Base-by-base conservation (phyloP, 1,140 invertebrate genomes). In the Elymnias hypermnestra region DNA sequence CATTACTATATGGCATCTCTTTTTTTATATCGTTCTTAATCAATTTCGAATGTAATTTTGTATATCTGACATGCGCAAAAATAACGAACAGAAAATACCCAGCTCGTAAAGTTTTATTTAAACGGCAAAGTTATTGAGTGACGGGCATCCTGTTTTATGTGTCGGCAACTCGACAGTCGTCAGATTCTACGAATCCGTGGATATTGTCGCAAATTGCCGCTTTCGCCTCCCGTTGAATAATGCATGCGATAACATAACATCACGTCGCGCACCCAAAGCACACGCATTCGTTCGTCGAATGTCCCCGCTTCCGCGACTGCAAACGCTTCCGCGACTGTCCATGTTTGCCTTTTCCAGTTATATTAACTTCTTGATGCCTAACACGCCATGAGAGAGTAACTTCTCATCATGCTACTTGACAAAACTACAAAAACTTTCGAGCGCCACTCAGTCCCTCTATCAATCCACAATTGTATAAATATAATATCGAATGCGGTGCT, bases 181-280 rank as follows among this genome's bases (percentile, higher is more conserved):
- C 60, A 68, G 62, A 62, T 83, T 83, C 81, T 72, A 67, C 70
- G 78, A 84, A 83, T 71, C 76, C 57, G 67, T 79, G 81, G 72
- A 84, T 83, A 84, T 83, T 77, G 81, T 84, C 76, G 78, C 81
- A 84, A 81, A 84, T 84, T 79, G 74, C 76, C 72, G 81, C 81
- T 84, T 84, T 84, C 81, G 81, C 81, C 78, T 65, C 66, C 67
- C 66, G 67, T 66, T 85, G 82, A 79, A 85, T 85, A 74, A 85
- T 83, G 72, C 73, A 85, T 85, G 75, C 68, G 76, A 83, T 79
- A 83, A 73, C 73, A 82, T 84, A 82, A 74, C 77, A 76, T 83
- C 77, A 82, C 77, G 70, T 82, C 69, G 63, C 60, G 61, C 58
- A 54, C 53, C 60, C 56, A 55, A 52, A 43, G 53, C 60, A 42